Evolutionary conservation across 1,140 invertebrate species (phyloP).

Genomic region (Neotoxoptera formosana): DNA sequence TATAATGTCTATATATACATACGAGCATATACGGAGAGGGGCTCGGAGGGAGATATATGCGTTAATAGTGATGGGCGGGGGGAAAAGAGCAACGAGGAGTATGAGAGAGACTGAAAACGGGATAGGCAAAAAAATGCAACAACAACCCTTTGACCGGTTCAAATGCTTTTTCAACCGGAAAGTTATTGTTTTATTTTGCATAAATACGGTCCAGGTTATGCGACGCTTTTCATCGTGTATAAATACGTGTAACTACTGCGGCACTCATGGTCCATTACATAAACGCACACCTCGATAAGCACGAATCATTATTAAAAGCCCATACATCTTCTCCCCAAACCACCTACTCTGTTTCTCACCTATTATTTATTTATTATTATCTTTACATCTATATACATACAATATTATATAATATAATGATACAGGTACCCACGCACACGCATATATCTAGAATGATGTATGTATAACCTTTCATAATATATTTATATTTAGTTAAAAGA

Average conservation of each 20-base stretch:
- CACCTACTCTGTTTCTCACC: conserved; percentile 43
- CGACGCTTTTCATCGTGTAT: conserved; percentile 53
- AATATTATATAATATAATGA: background rate
- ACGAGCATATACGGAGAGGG: background rate
- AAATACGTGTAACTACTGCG: conserved; percentile 54
- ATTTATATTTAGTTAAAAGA: conserved; percentile 20
- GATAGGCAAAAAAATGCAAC: conserved; percentile 20
- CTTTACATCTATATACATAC: background rate
- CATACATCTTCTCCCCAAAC: conserved; percentile 46
- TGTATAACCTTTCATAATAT: background rate
- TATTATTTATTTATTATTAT: conserved; percentile 39
- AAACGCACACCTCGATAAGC: conserved; percentile 53
- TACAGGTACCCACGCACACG: background rate
- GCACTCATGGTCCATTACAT: conserved; percentile 57
- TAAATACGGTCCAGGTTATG: conserved; percentile 57
- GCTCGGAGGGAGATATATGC: background rate
- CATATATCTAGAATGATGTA: background rate
- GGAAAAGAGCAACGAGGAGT: conserved; percentile 3
- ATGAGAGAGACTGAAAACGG: background rate
- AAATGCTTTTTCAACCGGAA: conserved; percentile 55
- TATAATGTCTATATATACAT: background rate
- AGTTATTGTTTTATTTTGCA: conserved; percentile 58
- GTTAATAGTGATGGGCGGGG: background rate
- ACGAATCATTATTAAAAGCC: conserved; percentile 58
- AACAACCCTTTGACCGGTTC: conserved; percentile 55